phyloP scores from a whole-genome alignment of 2,113 vertebrate species.

The Syngnathoides biaculeatus region DNA sequence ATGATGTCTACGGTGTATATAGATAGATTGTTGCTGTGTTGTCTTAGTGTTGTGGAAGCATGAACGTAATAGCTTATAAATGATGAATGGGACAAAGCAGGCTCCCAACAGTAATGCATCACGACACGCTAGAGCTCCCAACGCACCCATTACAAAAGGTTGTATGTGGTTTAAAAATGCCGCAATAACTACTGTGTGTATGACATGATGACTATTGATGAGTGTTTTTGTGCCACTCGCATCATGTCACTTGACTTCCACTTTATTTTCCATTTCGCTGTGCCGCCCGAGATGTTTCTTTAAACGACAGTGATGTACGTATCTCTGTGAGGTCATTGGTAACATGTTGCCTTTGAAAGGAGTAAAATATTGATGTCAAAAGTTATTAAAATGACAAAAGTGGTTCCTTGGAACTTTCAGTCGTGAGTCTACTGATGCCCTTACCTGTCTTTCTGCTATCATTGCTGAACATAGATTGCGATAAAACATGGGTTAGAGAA shows the following conservation, averaged over 20 bases:
- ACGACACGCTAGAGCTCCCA: constrained; percentile 24
- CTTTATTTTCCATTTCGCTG: constrained; percentile 26
- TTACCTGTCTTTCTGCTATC: too few relatives aligned
- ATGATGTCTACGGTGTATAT: background rate
- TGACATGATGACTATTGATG: constrained; percentile 6
- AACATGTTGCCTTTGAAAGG: constrained; percentile 16
- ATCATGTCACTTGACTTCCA: constrained; percentile 14
- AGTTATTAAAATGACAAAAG: too few relatives aligned
- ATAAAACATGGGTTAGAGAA: too few relatives aligned
- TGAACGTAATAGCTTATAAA: constrained; percentile 33
- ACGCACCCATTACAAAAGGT: constrained; percentile 15
- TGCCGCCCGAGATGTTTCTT: constrained; percentile 21
- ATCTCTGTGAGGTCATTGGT: constrained; percentile 17
- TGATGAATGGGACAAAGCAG: constrained; percentile 37
- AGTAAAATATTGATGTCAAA: background rate
- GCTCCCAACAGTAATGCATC: constrained; percentile 20
- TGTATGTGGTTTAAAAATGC: constrained; percentile 1
- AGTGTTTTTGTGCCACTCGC: constrained; percentile 6
- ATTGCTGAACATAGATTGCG: too few relatives aligned
- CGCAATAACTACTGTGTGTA: background rate
- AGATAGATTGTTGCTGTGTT: constrained; percentile 4
- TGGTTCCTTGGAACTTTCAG: too few relatives aligned
- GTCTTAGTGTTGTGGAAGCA: constrained; percentile 24
- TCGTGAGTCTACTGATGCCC: too few relatives aligned
- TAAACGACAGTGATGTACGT: constrained; percentile 10